These are phyloP conservation scores for Ochropacha duplaris DNA, from an alignment of 2,888 invertebrate species.

Conservation along the genomic window DNA sequence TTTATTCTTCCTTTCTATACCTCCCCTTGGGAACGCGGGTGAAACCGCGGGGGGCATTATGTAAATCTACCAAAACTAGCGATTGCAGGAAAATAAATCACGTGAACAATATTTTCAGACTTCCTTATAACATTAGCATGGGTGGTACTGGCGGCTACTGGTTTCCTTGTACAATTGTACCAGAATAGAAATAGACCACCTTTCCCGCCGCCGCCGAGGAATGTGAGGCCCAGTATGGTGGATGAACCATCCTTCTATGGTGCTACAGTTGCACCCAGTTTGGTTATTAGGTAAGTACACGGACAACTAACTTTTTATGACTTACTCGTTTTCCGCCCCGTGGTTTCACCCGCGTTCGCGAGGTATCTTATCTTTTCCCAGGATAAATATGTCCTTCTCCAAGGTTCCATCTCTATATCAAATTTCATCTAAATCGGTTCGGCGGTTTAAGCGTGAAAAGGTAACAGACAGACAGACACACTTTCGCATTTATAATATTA, in stretches of 20 bases:
- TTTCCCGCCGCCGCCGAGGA: slow-evolving; percentile 84
- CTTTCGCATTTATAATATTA: too few relatives aligned
- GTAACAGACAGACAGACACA: too few relatives aligned
- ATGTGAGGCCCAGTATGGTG: slow-evolving; percentile 56
- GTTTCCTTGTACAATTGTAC: slow-evolving; percentile 81
- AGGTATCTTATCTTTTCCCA: too few relatives aligned
- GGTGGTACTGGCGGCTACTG: slow-evolving; percentile 76
- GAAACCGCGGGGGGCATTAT: too few relatives aligned
- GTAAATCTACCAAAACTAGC: neutral
- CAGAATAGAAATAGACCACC: slow-evolving; percentile 83
- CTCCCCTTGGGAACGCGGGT: too few relatives aligned
- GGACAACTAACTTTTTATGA: neutral
- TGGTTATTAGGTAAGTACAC: neutral
- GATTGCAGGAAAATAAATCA: neutral
- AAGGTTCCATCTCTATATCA: too few relatives aligned
- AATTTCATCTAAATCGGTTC: too few relatives aligned
- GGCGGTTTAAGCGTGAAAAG: too few relatives aligned
- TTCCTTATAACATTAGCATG: slow-evolving; percentile 79
- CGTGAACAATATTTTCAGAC: slow-evolving; percentile 76
- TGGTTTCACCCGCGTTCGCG: too few relatives aligned
- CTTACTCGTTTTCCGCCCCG: too few relatives aligned
- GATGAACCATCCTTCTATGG: slow-evolving; percentile 19
- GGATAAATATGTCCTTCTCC: too few relatives aligned
- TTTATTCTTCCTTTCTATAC: too few relatives aligned
- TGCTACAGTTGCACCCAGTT: neutral